Conservation (phyloP, 2,888 invertebrate species). For the Synergus umbraculus region DNA sequence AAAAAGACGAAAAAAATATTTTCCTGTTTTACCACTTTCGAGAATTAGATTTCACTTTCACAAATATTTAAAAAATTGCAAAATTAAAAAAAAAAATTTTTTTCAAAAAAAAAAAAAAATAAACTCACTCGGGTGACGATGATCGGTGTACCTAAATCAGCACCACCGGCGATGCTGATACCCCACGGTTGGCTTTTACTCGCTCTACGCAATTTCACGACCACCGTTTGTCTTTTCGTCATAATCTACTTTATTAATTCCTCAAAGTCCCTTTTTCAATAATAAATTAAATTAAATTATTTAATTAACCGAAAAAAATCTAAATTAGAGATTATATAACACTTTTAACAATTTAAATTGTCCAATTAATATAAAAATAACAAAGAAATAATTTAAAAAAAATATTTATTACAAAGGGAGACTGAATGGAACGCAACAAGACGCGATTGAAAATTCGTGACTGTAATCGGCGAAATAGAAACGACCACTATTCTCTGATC, state of each 20-base stretch:
- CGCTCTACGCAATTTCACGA: conserved; percentile 86
- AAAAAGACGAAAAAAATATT: conserved; percentile 57
- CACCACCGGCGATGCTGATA: conserved; percentile 91
- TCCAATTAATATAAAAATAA: neutral
- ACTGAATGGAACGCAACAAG: neutral
- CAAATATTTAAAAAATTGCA: too few species aligned
- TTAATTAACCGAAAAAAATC: neutral
- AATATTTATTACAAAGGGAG: neutral
- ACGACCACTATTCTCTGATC: conserved; percentile 52
- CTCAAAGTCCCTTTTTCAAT: neutral
- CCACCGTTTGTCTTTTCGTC: conserved; percentile 88
- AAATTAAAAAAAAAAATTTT: neutral
- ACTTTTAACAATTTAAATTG: neutral
- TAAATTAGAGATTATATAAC: neutral
- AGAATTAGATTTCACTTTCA: neutral
- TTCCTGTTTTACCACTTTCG: neutral
- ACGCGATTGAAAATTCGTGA: conserved; percentile 23
- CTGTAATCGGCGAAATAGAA: conserved; percentile 41
- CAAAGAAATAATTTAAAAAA: neutral
- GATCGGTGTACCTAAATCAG: conserved; percentile 91
- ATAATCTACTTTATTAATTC: conserved; percentile 67
- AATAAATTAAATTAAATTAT: neutral
- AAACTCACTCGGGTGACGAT: conserved; percentile 90
- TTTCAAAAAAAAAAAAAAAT: conserved; percentile 50
- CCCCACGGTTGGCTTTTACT: conserved; percentile 89